These are phyloP conservation scores for Loxodonta africana DNA, from an alignment of 2,113 vertebrate genomes.

Conservation along the genomic window DNA sequence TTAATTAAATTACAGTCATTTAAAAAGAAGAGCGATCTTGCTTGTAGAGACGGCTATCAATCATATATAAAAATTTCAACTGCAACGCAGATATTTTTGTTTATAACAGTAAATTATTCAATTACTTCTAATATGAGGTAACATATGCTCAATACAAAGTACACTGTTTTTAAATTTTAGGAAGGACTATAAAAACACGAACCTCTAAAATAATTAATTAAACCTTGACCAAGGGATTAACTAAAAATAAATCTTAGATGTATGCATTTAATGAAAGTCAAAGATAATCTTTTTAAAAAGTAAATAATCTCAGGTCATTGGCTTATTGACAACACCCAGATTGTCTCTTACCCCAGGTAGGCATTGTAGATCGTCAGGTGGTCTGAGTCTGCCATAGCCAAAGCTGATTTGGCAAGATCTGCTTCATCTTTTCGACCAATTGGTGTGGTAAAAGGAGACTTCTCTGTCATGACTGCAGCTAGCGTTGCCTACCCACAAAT, in stretches of 20 bases:
- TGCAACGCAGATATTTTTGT: background rate
- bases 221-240: constrained; percentile 8
- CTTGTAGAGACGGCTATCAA: background rate
- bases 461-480: constrained; percentile 98
- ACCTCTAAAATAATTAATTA: background rate
- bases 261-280: constrained; percentile 5
- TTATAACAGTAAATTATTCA: constrained; percentile 32
- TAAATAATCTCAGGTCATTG: background rate
- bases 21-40: background rate
- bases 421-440: constrained; percentile 98
- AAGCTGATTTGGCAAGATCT: constrained; percentile 94
- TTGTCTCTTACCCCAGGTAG: constrained; percentile 92
- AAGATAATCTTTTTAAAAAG: background rate
- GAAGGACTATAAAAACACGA: constrained; percentile 12
- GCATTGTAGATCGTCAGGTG: constrained; percentile 97
- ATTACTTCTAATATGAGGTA: constrained; percentile 13
- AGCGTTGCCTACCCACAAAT: constrained; percentile 93
- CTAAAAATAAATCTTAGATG: background rate
- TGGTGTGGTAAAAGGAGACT: constrained; percentile 97
- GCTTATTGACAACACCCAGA: background rate
- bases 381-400: constrained; percentile 95
- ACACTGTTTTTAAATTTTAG: constrained; percentile 28
- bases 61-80: background rate
- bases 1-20: constrained; percentile 17
- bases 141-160: background rate